Evolutionary conservation across 1,140 invertebrate species (phyloP).

Genomic region (Saccostrea cuccullata): DNA sequence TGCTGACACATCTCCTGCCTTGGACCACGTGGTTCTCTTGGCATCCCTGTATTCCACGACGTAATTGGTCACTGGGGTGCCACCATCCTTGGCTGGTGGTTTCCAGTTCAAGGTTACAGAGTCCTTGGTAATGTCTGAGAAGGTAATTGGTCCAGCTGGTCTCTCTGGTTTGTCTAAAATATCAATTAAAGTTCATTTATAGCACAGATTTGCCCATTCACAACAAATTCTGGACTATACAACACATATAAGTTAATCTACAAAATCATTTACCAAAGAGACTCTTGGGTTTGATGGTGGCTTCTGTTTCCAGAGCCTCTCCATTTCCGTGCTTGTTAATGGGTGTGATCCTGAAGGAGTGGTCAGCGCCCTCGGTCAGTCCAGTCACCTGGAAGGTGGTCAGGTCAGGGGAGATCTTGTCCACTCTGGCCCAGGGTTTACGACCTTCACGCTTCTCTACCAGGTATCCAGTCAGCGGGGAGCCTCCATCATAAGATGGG

Average conservation of each 20-base stretch:
- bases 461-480: slow-evolving; percentile 74
- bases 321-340: slow-evolving; percentile 88
- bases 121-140: slow-evolving; percentile 96
- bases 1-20: slow-evolving; percentile 79
- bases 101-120: slow-evolving; percentile 97
- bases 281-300: slow-evolving; percentile 88
- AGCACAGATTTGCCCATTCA: not conserved
- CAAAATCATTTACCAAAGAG: slow-evolving; percentile 89
- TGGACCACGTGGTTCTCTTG: slow-evolving; percentile 84
- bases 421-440: slow-evolving; percentile 90
- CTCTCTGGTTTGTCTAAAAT: slow-evolving; percentile 90
- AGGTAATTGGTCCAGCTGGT: slow-evolving; percentile 88
- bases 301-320: slow-evolving; percentile 90
- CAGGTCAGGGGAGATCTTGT: slow-evolving; percentile 59
- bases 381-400: slow-evolving; percentile 91
- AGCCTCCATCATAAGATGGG: slow-evolving; percentile 75
- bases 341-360: slow-evolving; percentile 95
- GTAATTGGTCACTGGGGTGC: slow-evolving; percentile 80
- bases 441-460: slow-evolving; percentile 81
- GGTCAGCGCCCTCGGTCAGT: slow-evolving; percentile 88
- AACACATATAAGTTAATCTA: not conserved
- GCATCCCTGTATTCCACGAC: slow-evolving; percentile 75
- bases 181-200: not conserved
- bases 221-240: not conserved
- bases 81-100: slow-evolving; percentile 91